Percentiles rank a stretch among this genome's conserved stretches.
phyloP scores from a whole-genome alignment of 2,113 vertebrate species.

The Aspiorhynchus laticeps region DNA sequence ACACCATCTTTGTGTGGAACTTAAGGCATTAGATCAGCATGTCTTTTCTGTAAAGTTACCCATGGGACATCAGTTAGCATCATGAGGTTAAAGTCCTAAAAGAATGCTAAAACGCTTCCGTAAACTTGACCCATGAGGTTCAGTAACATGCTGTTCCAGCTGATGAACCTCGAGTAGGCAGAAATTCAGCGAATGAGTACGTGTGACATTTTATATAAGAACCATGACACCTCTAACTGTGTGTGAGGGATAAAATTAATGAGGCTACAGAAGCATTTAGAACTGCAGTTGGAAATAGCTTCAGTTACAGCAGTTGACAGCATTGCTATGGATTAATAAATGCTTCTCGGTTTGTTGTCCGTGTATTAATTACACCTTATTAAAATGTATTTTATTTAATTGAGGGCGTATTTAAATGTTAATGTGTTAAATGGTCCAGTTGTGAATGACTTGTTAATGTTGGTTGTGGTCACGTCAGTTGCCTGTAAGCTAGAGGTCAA shows the following conservation, averaged over 20 bases:
- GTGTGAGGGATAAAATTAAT: conserved; percentile 15
- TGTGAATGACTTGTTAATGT: neutral
- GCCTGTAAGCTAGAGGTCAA: conserved; percentile 92
- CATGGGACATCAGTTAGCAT: neutral
- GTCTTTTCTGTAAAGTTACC: neutral
- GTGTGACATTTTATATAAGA: conserved; percentile 9
- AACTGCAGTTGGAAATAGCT: conserved; percentile 1
- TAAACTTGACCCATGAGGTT: neutral
- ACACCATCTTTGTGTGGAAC: neutral
- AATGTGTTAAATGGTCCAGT: neutral
- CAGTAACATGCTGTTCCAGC: neutral
- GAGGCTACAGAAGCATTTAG: neutral
- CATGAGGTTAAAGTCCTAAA: neutral
- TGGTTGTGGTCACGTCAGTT: neutral
- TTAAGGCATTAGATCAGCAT: neutral
- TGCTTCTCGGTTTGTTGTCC: neutral
- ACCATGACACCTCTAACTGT: conserved; percentile 15
- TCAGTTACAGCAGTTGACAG: neutral
- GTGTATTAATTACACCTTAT: neutral
- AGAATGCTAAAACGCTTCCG: neutral
- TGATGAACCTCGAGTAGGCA: neutral
- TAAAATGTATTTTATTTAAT: neutral
- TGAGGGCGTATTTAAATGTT: neutral
- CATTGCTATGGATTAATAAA: conserved; percentile 7
- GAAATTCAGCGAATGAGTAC: conserved; percentile 14